Conservation (phyloP, 2,888 invertebrate species). For the Bhutanitis thaidina region DNA sequence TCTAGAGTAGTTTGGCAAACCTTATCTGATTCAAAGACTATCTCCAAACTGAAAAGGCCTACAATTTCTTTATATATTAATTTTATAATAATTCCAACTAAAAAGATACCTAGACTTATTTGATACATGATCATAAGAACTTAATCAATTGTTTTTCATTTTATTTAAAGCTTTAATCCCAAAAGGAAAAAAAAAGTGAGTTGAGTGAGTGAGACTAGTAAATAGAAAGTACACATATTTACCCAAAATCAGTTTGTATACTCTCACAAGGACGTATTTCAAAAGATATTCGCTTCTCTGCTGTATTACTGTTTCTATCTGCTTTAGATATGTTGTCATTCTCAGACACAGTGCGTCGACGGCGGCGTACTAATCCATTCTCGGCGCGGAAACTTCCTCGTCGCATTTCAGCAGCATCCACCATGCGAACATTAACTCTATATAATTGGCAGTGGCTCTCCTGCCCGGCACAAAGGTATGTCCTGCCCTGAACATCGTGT, state of each 20-base stretch:
- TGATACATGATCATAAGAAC: too few relatives aligned
- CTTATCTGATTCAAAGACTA: too few relatives aligned
- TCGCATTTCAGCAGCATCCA: constrained; percentile 78
- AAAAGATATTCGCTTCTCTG: constrained; percentile 84
- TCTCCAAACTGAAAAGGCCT: too few relatives aligned
- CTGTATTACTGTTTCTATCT: constrained; percentile 60
- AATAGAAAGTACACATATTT: constrained; percentile 28
- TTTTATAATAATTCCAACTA: too few relatives aligned
- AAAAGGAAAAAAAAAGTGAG: too few relatives aligned
- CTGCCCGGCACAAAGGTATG: constrained; percentile 92
- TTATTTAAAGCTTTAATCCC: too few relatives aligned
- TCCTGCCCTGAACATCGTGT: constrained; percentile 84
- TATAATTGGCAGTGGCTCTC: constrained; percentile 95
- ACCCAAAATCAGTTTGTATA: constrained; percentile 92
- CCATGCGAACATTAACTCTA: constrained; percentile 82
- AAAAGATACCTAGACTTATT: too few relatives aligned
- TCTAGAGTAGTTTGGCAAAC: too few relatives aligned
- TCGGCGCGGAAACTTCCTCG: constrained; percentile 76
- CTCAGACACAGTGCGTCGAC: constrained; percentile 76
- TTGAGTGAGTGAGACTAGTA: too few relatives aligned
- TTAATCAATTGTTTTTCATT: too few relatives aligned
- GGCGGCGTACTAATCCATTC: constrained; percentile 64
- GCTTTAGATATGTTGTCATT: constrained; percentile 73
- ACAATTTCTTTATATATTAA: too few relatives aligned
- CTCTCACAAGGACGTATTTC: constrained; percentile 88